Base-by-base conservation (phyloP, 2,888 invertebrate species). In the Boloria euphrosyne region DNA sequence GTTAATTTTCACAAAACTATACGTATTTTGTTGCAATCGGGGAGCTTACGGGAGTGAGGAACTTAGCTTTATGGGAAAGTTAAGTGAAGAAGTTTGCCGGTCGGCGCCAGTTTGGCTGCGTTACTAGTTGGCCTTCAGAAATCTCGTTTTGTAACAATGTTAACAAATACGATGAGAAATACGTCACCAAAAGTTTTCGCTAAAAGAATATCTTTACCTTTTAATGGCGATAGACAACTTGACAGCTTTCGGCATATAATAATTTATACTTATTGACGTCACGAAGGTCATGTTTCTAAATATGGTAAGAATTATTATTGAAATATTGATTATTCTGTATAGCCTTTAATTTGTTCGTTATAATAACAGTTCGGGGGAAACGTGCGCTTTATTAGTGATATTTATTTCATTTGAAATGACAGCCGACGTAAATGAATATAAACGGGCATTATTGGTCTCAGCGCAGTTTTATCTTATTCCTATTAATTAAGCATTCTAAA, bases 41-140 rank as follows among this genome's bases (percentile, higher is more conserved):
- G 46, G 76, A 79, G 71, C 79, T 76, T 78, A 77, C 74, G 73
- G 73, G 74, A 79, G 81, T 77, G 78, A 75, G 57, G 72, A 82
- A 84, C 79, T 84, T 83, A 76, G 80, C 78, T 84, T 86, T 85
- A 86, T 81, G 76, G 75, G 74, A 62, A 77, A 82, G 79, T 83
- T 82, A 80, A 82, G 82, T 79, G 80, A 75, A 73, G 74, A 87
- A 87, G 79, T 86, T 86, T 74, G 75, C 50, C 68, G 67, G 68
- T 69, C 75, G 86, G 83, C 83, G 86, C 83, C 86, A 72, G 66
- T 71, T 66, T 57, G 83, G 66, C 85, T 82, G 72, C 69, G 64
- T 38, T 46, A 31, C 57, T 57, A 50, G 51, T 50, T 50, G 64
- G 55, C 62, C 51, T 65, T 46, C 52, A 51, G 60, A 52, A 47